Percentiles rank a stretch among this genome's conserved stretches.
Conservation (phyloP, 2,113 vertebrate genomes). For the Gobius niger region DNA sequence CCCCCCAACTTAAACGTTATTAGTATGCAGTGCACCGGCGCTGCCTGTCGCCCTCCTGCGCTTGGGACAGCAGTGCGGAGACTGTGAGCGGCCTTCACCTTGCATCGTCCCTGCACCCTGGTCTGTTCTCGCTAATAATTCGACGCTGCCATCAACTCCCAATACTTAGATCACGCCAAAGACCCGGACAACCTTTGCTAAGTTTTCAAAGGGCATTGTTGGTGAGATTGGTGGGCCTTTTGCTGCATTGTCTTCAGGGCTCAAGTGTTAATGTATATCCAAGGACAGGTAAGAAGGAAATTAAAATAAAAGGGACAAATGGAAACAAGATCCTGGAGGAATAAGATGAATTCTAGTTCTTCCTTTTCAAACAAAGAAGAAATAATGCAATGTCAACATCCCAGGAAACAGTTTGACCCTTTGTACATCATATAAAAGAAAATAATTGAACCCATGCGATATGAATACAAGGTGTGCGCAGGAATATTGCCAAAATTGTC, state of each 20-base stretch:
- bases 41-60: conserved; percentile 20
- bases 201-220: conserved; percentile 30
- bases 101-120: conserved; percentile 31
- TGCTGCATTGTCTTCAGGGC: not conserved
- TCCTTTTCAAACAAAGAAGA: too few relatives aligned
- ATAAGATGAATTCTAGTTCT: too few relatives aligned
- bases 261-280: too few relatives aligned
- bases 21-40: conserved; percentile 34
- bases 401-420: too few relatives aligned
- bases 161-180: conserved; percentile 32
- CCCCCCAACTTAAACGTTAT: conserved; percentile 45
- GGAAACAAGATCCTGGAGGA: too few relatives aligned
- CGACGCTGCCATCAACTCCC: not conserved
- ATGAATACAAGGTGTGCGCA: too few relatives aligned
- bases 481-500: too few relatives aligned
- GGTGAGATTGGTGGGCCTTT: not conserved
- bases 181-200: conserved; percentile 16
- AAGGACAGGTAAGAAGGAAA: too few relatives aligned
- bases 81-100: conserved; percentile 37
- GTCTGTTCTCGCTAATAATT: conserved; percentile 22
- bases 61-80: conserved; percentile 26
- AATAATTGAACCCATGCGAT: too few relatives aligned
- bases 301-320: too few relatives aligned
- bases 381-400: too few relatives aligned
- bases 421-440: too few relatives aligned